A percentile compares a stretch with the other conserved stretches of the same genome.
phyloP scores from a whole-genome alignment of 2,888 invertebrate species.

The Drosophila prolongata region DNA sequence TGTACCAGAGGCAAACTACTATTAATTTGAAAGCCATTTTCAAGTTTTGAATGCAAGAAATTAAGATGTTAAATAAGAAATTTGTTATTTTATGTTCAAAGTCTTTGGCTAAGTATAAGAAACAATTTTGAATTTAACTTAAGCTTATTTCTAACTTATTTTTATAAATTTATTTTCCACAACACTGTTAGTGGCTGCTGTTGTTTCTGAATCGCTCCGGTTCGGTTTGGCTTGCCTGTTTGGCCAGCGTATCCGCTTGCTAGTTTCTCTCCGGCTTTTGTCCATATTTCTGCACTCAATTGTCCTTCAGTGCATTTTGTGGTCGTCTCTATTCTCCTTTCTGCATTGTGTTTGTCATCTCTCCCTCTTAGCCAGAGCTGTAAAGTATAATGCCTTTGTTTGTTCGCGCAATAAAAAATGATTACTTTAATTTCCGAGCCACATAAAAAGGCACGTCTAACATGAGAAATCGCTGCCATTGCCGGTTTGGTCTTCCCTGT shows the following conservation, averaged over 20 bases:
- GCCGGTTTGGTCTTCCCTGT: constrained; percentile 25
- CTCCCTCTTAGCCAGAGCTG: constrained; percentile 36
- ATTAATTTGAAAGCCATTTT: no score
- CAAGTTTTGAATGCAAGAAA: no score
- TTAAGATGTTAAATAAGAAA: no score
- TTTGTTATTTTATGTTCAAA: no score
- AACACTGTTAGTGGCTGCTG: constrained; percentile 3
- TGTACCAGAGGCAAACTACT: no score
- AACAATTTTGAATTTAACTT: no score
- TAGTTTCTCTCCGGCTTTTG: constrained; percentile 59
- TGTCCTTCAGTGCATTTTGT: constrained; percentile 75
- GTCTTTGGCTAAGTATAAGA: no score
- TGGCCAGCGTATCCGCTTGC: constrained; percentile 64
- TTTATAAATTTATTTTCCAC: neutral
- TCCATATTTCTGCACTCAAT: constrained; percentile 77
- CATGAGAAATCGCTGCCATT: constrained; percentile 76
- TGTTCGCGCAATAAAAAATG: constrained; percentile 78
- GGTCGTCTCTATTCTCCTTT: constrained; percentile 43
- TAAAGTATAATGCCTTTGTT: constrained; percentile 79
- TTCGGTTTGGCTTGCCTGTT: constrained; percentile 40
- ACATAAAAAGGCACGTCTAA: constrained; percentile 71
- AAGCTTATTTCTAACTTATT: no score
- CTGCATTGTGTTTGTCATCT: constrained; percentile 45
- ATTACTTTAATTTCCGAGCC: constrained; percentile 79
- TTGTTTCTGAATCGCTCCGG: constrained; percentile 20